Conservation (phyloP, 2,797 vertebrate genomes). For the Mustela erminea region DNA sequence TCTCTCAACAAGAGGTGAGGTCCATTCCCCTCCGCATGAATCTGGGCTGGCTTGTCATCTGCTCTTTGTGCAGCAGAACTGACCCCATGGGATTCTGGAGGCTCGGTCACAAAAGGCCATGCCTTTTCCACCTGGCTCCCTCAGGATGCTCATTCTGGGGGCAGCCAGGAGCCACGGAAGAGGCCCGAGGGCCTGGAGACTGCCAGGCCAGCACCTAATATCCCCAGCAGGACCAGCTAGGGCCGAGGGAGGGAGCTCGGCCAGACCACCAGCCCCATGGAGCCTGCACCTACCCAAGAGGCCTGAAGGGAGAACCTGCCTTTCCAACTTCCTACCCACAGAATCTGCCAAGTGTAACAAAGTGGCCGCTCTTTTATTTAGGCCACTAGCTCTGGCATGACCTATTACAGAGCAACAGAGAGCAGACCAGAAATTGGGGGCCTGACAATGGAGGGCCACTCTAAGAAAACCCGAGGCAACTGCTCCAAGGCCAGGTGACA, state of each 20-base stretch:
- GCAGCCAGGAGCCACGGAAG: background rate
- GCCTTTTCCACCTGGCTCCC: background rate
- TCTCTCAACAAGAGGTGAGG: background rate
- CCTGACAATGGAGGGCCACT: background rate
- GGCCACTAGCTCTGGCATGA: background rate
- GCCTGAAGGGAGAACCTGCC: background rate
- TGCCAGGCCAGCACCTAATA: background rate
- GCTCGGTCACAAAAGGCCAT: background rate
- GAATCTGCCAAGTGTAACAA: background rate
- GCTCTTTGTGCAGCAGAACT: background rate
- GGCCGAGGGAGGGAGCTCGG: background rate
- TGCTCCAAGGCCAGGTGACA: too few relatives aligned
- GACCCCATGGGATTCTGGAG: background rate
- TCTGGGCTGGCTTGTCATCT: background rate
- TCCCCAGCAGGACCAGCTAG: background rate
- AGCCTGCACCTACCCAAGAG: too few relatives aligned
- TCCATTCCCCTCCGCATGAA: background rate
- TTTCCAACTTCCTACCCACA: background rate
- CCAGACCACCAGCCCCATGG: rapidly evolving
- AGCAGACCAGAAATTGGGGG: background rate
- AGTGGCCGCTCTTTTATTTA: background rate
- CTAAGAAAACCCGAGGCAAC: background rate
- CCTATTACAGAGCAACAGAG: background rate
- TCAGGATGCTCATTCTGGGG: background rate
- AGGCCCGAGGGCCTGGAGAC: background rate